Percentiles rank a stretch among this genome's conserved stretches.
These are phyloP conservation scores for Phalanger gymnotis DNA, from an alignment of 2,797 vertebrate species.

Conservation along the genomic window DNA sequence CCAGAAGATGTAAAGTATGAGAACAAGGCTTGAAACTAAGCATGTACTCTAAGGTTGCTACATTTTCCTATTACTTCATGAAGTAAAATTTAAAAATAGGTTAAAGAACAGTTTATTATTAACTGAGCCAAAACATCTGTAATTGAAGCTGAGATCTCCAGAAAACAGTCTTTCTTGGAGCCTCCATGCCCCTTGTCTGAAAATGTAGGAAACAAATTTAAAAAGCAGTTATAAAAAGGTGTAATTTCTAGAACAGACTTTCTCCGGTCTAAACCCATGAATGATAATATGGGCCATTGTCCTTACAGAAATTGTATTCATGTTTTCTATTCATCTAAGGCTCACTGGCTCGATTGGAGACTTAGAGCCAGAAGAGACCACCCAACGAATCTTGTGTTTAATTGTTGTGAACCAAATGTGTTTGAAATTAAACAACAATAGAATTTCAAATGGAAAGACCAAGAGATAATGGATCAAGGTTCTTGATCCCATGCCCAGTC, in stretches of 20 bases:
- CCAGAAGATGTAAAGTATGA: background rate
- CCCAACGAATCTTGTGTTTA: conserved; percentile 28
- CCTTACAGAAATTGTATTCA: conserved; percentile 40
- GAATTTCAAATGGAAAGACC: conserved; percentile 17
- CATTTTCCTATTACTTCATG: conserved; percentile 51
- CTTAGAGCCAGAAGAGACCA: background rate
- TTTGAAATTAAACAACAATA: conserved; percentile 41
- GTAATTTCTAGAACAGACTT: conserved; percentile 11
- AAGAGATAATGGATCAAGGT: conserved; percentile 23
- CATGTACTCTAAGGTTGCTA: background rate
- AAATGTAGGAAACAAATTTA: conserved; percentile 1
- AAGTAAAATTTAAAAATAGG: conserved; percentile 64
- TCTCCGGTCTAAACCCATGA: background rate
- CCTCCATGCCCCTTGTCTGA: background rate
- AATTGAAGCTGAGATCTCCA: conserved; percentile 35
- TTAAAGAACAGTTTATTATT: conserved; percentile 50
- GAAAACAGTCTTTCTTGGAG: conserved; percentile 9
- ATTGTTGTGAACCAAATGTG: conserved; percentile 32
- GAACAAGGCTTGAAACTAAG: background rate
- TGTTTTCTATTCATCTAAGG: conserved; percentile 42
- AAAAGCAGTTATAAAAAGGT: conserved; percentile 7
- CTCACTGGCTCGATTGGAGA: background rate
- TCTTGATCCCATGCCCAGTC: background rate
- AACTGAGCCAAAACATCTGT: conserved; percentile 35
- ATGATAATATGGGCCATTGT: conserved; percentile 40